These are phyloP conservation scores for Peribatodes rhomboidaria DNA, from an alignment of 2,888 invertebrate species.

Conservation along the genomic window DNA sequence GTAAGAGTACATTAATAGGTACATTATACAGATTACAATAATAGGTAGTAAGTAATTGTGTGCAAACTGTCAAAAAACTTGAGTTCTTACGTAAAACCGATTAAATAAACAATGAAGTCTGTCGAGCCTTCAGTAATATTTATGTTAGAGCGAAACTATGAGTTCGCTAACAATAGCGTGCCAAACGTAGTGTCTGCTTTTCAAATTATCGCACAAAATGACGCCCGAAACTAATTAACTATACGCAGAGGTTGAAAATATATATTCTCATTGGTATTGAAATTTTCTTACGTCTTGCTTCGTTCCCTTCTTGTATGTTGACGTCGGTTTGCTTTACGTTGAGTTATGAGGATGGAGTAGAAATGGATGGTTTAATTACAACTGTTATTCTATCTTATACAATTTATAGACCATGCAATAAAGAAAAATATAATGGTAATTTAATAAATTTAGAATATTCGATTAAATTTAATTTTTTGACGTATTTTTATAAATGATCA, in stretches of 20 bases:
- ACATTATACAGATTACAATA: no score
- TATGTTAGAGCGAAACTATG: conserved; percentile 29
- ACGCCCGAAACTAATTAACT: conserved; percentile 47
- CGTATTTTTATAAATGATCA: no score
- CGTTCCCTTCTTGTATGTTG: conserved; percentile 19
- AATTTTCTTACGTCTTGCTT: conserved; percentile 29
- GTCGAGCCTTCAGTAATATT: conserved; percentile 29
- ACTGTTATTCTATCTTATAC: not conserved
- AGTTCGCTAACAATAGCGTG: conserved; percentile 34
- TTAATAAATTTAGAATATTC: no score
- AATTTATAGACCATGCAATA: no score
- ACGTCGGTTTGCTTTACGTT: conserved; percentile 35
- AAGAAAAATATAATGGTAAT: no score
- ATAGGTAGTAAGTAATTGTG: not conserved
- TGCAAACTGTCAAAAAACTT: conserved; percentile 18
- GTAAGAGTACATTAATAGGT: no score
- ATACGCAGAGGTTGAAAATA: conserved; percentile 36
- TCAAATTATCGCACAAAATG: conserved; percentile 37
- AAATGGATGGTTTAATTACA: not conserved
- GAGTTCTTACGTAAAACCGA: conserved; percentile 26
- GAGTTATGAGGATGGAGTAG: not conserved
- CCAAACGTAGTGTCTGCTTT: conserved; percentile 40
- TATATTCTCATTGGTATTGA: conserved; percentile 34
- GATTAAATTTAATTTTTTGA: no score
- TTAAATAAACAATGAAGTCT: conserved; percentile 36